phyloP scores from a whole-genome alignment of 2,888 invertebrate species.

The Lycophotia porphyrea region DNA sequence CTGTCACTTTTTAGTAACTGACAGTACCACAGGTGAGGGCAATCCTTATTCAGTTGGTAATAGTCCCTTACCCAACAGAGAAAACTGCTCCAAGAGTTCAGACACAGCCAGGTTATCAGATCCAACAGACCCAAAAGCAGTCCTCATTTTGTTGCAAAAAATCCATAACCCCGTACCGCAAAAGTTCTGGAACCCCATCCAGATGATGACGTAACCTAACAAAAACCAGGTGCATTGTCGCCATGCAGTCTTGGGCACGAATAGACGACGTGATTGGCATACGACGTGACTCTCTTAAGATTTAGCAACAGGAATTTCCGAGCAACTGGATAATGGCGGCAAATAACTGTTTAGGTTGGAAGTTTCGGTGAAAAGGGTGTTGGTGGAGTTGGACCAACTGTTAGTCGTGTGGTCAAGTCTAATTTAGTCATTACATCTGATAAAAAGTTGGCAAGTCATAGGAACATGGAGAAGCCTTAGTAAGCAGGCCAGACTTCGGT shows the following conservation, averaged over 20 bases:
- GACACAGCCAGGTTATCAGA: background rate
- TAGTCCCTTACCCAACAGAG: too few relatives aligned
- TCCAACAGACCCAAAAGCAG: background rate
- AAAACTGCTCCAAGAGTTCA: background rate
- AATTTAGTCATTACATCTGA: background rate
- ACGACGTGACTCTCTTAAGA: slow-evolving; percentile 44
- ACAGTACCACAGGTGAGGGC: background rate
- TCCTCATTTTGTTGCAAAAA: background rate
- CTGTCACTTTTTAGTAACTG: background rate
- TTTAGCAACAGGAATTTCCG: slow-evolving; percentile 19
- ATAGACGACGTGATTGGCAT: slow-evolving; percentile 33
- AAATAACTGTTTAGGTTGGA: slow-evolving; percentile 13
- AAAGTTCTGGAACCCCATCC: slow-evolving; percentile 14
- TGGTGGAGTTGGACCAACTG: background rate
- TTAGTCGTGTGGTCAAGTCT: background rate
- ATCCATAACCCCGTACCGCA: background rate
- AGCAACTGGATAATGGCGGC: background rate
- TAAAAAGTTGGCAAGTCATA: background rate
- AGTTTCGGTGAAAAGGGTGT: background rate
- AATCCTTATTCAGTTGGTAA: background rate
- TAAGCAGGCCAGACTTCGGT: background rate
- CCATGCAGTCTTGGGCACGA: slow-evolving; percentile 45
- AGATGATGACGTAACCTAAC: slow-evolving; percentile 28
- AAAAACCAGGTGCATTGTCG: slow-evolving; percentile 42
- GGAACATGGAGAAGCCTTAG: background rate